Base-by-base conservation (phyloP, 2,888 invertebrate genomes). In the Schizaphis graminum region DNA sequence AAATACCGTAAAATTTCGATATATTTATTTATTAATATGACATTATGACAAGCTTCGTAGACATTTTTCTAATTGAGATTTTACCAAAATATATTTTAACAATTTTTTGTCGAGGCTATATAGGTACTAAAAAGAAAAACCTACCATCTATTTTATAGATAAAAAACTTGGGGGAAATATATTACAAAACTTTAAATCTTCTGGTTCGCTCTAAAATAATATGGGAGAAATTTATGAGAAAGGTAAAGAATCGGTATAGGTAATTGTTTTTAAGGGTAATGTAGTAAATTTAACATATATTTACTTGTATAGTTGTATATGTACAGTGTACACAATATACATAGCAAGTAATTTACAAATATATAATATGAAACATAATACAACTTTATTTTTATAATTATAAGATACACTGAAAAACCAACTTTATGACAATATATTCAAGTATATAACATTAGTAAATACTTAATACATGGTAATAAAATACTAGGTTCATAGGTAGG, bases 161-260 rank as follows among this genome's bases (percentile, higher is more conserved):
- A 77, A 77, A 77, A 67, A 35, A 77, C 35, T 35, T 21, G 2
- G 21, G 21, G 21, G 77, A 77, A 77, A 89, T 89, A 57, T 57
- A 89, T 89, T 57, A 28, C 57, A 57, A 89, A 89, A 89, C 57
- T 89, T 89, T 89, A 57, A 89, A 89, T 89, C 57, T 57, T 28
- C 26, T 8, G 57, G 89, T 44, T 44, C 57, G 8, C 44, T 56
- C 89, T 28, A 89, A 57, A 89, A 57, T 89, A 89, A 41, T 89
- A 89, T 44, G 26, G 44, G 44, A 89, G 57, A 61, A 57, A 57
- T 89, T 57, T 89, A 89, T 41, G 44, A 89, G 56, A 16, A 57
- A 57, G 28, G 57, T 41, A 57, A 35, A 47, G 86, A 28, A 28
- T 86, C 47, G 89, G 89, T 89, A 57, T 44, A 44, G 53, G 49